These are phyloP conservation scores for Chrysemys picta DNA, from an alignment of 2,113 vertebrate genomes.

Conservation along the genomic window DNA sequence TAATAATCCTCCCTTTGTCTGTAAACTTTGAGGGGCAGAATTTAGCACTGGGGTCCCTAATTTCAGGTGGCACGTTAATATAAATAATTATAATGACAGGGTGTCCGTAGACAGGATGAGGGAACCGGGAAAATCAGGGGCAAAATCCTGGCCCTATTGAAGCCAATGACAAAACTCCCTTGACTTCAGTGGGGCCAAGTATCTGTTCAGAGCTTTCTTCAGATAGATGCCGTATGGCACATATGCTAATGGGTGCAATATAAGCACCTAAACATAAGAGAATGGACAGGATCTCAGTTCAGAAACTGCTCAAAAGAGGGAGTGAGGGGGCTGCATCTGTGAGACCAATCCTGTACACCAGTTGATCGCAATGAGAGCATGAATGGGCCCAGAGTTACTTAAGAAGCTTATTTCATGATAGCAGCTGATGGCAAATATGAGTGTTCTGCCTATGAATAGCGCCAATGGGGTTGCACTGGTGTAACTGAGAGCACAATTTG, in stretches of 20 bases:
- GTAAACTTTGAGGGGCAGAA: accelerated
- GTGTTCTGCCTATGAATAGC: slow-evolving; percentile 9
- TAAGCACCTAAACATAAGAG: background rate
- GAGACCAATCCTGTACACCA: background rate
- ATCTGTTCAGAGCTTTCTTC: background rate
- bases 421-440: slow-evolving; percentile 10
- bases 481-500: slow-evolving; percentile 43
- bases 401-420: background rate
- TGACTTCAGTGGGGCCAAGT: background rate
- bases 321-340: background rate
- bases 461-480: slow-evolving; percentile 37
- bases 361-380: background rate
- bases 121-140: background rate
- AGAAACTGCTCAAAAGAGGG: background rate
- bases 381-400: slow-evolving; percentile 17
- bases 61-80: background rate
- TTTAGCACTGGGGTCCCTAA: background rate
- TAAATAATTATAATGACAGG: background rate
- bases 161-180: background rate
- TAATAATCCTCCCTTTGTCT: background rate
- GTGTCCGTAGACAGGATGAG: background rate
- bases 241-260: background rate
- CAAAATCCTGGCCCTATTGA: background rate
- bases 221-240: accelerated
- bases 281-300: background rate